These are phyloP conservation scores for Drosophila niveifrons DNA, from an alignment of 2,888 invertebrate genomes.

Conservation along the genomic window DNA sequence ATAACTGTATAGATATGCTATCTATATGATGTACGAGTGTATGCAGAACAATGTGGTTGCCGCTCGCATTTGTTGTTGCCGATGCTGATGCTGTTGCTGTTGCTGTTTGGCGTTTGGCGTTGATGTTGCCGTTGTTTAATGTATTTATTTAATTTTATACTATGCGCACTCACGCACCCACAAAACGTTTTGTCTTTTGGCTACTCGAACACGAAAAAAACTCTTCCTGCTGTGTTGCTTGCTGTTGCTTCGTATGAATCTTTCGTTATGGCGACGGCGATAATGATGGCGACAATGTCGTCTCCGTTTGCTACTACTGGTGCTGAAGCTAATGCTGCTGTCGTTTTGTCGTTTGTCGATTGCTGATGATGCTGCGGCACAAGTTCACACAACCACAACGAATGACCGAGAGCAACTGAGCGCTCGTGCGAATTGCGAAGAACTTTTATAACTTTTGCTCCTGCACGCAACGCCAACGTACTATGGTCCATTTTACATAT, in stretches of 20 bases:
- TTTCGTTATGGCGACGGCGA: slow-evolving; percentile 53
- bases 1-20: slow-evolving; percentile 40
- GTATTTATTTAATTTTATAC: slow-evolving; percentile 78
- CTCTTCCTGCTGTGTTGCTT: slow-evolving; percentile 58
- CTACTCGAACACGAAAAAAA: slow-evolving; percentile 53
- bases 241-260: slow-evolving; percentile 24
- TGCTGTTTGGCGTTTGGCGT: slow-evolving; percentile 27
- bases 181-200: slow-evolving; percentile 60
- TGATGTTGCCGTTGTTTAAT: slow-evolving; percentile 50
- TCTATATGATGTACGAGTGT: slow-evolving; percentile 35
- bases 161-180: slow-evolving; percentile 77
- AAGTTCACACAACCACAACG: slow-evolving; percentile 77
- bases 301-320: slow-evolving; percentile 36
- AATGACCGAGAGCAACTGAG: slow-evolving; percentile 85
- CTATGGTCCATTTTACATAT: slow-evolving; percentile 37
- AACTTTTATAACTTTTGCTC: slow-evolving; percentile 83
- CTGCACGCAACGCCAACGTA: slow-evolving; percentile 57
- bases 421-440: slow-evolving; percentile 82
- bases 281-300: slow-evolving; percentile 57
- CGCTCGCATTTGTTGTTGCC: slow-evolving; percentile 42
- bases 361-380: slow-evolving; percentile 60
- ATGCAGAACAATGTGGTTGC: slow-evolving; percentile 56
- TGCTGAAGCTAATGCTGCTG: slow-evolving; percentile 22
- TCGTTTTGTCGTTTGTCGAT: slow-evolving; percentile 33
- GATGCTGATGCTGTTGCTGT: slow-evolving; percentile 30